phyloP scores from a whole-genome alignment of 2,113 vertebrate species.

The Nestor notabilis region DNA sequence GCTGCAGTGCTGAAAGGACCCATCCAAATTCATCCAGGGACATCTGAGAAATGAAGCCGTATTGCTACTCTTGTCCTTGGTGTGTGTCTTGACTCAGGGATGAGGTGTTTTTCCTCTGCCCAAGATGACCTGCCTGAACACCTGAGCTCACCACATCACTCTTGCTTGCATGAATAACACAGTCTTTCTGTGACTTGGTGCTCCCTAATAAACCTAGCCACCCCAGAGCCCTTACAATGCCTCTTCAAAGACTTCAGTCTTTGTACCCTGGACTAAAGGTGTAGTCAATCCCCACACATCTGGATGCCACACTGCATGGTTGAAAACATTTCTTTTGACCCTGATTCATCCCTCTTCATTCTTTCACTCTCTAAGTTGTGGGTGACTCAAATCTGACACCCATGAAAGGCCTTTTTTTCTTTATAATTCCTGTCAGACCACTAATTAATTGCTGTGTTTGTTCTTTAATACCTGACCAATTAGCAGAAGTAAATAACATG shows the following conservation, averaged over 20 bases:
- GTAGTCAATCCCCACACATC: neutral
- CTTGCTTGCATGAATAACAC: neutral
- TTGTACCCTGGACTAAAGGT: neutral
- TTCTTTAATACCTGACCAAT: constrained; percentile 54
- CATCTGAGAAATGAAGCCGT: neutral
- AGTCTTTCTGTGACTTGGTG: neutral
- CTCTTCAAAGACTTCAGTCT: neutral
- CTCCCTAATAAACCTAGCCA: neutral
- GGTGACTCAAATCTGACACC: constrained; percentile 33
- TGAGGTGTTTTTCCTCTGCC: neutral
- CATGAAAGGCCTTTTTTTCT: constrained; percentile 29
- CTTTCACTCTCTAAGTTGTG: constrained; percentile 18
- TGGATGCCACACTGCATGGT: neutral
- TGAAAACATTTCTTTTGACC: constrained; percentile 17
- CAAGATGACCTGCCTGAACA: neutral
- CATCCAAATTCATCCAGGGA: neutral
- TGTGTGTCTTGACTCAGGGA: neutral
- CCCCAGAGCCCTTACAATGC: neutral
- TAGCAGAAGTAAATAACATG: constrained; percentile 37
- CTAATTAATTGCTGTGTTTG: constrained; percentile 53
- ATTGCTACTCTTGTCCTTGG: neutral
- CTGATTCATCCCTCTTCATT: constrained; percentile 16
- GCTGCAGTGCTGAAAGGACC: neutral
- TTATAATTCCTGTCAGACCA: constrained; percentile 39
- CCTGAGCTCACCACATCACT: neutral